A percentile compares a stretch with the other conserved stretches of the same genome.
These are phyloP conservation scores for Cercopithecus mona DNA, from an alignment of 2,113 vertebrate species.

Conservation along the genomic window DNA sequence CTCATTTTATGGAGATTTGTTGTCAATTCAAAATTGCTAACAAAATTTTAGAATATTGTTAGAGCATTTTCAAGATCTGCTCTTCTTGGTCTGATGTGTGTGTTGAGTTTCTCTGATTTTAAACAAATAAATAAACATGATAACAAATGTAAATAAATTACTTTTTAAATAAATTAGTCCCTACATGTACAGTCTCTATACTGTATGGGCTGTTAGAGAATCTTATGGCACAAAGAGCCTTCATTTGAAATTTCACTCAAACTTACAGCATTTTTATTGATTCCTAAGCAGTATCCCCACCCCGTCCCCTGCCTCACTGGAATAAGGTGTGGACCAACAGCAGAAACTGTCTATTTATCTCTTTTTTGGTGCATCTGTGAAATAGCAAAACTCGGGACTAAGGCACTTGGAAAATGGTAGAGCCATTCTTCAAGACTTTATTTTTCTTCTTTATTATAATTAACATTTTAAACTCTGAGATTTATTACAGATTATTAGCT, in stretches of 20 bases:
- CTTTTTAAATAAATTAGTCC: background rate
- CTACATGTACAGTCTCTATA: background rate
- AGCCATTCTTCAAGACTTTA: background rate
- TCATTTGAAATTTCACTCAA: conserved; percentile 9
- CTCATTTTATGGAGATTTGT: background rate
- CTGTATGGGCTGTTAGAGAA: background rate
- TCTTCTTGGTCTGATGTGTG: background rate
- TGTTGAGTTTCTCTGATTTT: background rate
- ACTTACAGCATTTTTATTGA: background rate
- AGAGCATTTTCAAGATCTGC: background rate
- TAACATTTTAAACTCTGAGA: conserved; percentile 52
- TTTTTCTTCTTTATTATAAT: conserved; percentile 42
- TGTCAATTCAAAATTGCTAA: background rate
- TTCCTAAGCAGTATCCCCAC: background rate
- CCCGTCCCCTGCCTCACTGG: background rate
- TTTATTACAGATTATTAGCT: conserved; percentile 55
- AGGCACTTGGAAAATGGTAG: background rate
- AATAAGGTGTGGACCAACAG: background rate
- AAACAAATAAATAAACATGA: background rate
- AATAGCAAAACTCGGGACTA: background rate
- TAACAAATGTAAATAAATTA: background rate
- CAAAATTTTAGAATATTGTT: background rate
- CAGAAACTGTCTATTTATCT: background rate
- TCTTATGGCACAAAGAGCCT: background rate
- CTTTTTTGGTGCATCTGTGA: background rate